A percentile compares a stretch with the other conserved stretches of the same genome.
phyloP scores from a whole-genome alignment of 92 coral and sea anemone genomes.

The Phenganax subtilis region DNA sequence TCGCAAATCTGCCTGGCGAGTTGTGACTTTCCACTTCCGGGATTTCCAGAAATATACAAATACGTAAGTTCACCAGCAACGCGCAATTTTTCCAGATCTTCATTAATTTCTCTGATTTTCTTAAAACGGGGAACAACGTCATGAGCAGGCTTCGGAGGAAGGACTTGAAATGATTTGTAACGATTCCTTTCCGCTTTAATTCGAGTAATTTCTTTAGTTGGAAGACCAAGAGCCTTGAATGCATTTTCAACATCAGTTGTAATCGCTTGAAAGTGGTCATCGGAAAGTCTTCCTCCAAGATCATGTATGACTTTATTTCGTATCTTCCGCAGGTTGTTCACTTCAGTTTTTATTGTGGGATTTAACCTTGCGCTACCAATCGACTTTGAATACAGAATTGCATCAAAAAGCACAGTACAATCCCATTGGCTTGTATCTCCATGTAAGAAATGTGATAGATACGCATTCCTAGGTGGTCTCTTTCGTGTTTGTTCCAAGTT shows the following conservation, averaged over 20 bases:
- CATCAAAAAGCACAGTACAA: not conserved
- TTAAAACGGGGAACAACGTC: too few species aligned
- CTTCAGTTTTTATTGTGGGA: not conserved
- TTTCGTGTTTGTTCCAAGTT: too few species aligned
- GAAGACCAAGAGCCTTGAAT: conserved; percentile 1
- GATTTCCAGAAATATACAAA: too few species aligned
- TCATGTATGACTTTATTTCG: not conserved
- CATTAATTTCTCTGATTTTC: not conserved
- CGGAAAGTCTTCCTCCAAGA: not conserved
- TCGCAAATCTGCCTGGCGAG: not conserved
- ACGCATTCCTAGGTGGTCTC: not conserved
- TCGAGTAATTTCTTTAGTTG: not conserved
- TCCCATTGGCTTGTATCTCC: not conserved
- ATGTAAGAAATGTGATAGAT: too few species aligned
- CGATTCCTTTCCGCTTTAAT: conserved; percentile 1
- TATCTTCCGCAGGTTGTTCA: not conserved
- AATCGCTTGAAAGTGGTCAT: not conserved
- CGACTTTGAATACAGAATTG: not conserved
- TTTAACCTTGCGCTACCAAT: not conserved
- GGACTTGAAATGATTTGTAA: too few species aligned
- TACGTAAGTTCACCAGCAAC: not conserved
- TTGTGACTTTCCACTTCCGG: not conserved
- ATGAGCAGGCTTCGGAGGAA: too few species aligned
- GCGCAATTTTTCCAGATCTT: not conserved
- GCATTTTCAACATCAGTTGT: too few species aligned